Percentiles rank a stretch among this genome's conserved stretches.
phyloP scores from a whole-genome alignment of 2,797 vertebrate genomes.

The Melanotaenia boesemani region DNA sequence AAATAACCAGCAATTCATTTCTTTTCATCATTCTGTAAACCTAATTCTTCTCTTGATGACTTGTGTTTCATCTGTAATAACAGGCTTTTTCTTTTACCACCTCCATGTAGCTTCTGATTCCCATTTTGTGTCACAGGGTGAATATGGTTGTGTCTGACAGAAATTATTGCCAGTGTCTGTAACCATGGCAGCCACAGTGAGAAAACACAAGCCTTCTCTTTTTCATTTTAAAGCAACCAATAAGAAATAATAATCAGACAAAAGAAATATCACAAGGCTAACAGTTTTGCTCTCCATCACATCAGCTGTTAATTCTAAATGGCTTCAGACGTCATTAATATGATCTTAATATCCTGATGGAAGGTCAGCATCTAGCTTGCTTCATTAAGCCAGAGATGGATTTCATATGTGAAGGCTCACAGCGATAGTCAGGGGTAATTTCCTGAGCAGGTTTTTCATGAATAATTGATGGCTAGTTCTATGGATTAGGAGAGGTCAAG shows the following conservation, averaged over 20 bases:
- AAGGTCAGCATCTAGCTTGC: conserved; percentile 53
- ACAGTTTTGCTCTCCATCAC: not conserved
- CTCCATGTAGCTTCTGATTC: conserved; percentile 1
- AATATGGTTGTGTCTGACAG: conserved; percentile 41
- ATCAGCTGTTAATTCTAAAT: conserved; percentile 11
- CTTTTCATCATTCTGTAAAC: conserved; percentile 11
- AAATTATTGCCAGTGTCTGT: conserved; percentile 55
- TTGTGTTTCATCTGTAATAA: conserved; percentile 15
- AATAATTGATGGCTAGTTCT: conserved; percentile 65
- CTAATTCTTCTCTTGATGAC: not conserved
- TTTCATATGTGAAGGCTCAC: conserved; percentile 57
- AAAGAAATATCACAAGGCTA: conserved; percentile 1
- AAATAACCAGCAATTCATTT: conserved; percentile 7
- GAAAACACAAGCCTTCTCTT: conserved; percentile 29
- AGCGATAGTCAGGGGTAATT: conserved; percentile 61
- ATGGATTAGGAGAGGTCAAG: conserved; percentile 54
- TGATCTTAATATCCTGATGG: conserved; percentile 40
- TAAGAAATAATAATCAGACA: not conserved
- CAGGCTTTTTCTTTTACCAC: not conserved
- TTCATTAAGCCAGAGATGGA: conserved; percentile 70
- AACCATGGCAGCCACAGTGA: conserved; percentile 69
- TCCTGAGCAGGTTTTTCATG: conserved; percentile 60
- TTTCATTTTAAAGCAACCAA: conserved; percentile 25
- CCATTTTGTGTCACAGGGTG: conserved; percentile 17
- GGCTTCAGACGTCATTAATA: conserved; percentile 42